Base-by-base conservation (phyloP, 2,888 invertebrate genomes). In the Amorpha juglandis region DNA sequence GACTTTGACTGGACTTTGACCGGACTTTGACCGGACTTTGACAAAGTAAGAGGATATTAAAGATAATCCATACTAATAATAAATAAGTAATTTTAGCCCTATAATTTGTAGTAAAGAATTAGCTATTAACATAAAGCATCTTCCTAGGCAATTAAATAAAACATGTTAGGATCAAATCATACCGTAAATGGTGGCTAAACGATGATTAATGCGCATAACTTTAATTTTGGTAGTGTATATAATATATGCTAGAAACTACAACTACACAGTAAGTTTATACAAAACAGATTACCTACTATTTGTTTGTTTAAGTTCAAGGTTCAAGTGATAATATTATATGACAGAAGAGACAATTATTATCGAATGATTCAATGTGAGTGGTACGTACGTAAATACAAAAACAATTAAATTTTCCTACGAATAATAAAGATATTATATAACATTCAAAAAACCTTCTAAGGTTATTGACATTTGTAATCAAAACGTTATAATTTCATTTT, bases 121-220 rank as follows among this genome's bases (percentile, higher is more conserved):
- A 47, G 16, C 16, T 7, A 58, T 19, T 58, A 38, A 19, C 58
- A 42, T 38, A 38, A 58, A 42, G 11, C 9, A 58, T 58, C 58
- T 58, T 58, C 38, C 38, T 38, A 38, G 4, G 16, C 38, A 58
- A 55, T 55, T 55, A 55, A n/a, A n/a, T n/a, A n/a, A 55, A 58
- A 42, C 42, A 42, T 11, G 16, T 35, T 55, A 9, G 35, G 35
- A 55, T 58, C 55, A 11, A 12, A 12, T 58, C 19, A 58, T 42
- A 58, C 58, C 58, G 19, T 58, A 58, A 19, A 58, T 19, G 42
- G 42, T 19, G 11, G 0, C n/a, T n/a, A n/a, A n/a, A n/a, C n/a
- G n/a, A n/a, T n/a, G n/a, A n/a, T n/a, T n/a, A n/a, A n/a, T n/a
- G n/a, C n/a, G n/a, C n/a, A n/a, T n/a, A n/a, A n/a, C n/a, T n/a